Base-by-base conservation (phyloP, 1,140 invertebrate genomes). In the Drosophila grimshawi region DNA sequence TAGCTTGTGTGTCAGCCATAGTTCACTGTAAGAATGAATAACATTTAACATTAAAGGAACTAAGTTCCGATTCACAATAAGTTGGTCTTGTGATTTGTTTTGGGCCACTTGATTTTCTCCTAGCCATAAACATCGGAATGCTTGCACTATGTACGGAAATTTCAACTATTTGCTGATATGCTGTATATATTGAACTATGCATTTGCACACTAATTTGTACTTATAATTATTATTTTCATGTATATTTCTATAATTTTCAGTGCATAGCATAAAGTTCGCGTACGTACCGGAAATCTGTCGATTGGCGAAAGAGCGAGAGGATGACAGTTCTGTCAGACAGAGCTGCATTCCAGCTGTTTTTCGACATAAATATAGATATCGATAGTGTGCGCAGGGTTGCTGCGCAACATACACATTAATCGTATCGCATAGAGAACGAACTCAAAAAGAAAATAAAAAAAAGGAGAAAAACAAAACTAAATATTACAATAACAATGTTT, bases 1-100 rank as follows among this genome's bases (percentile, higher is more conserved):
- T 91, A 75, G 91, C 86, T 92, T 91, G 90, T 88, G 91, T 85
- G 78, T 92, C 91, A 89, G 88, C 91, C 91, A 92, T 92, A 66
- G 76, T 83, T 83, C 80, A 64, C 86, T 92, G 66, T 6, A 72
- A 62, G 48, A 53, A 32, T 19, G 52, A 5, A 66, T 29, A 2
- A 32, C 11, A 60, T 1, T 33, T 35, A 5, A 29, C 51, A 51
- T 64, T 43, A 59, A 35, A 27, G 11, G 27, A 39, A 60, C 41
- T 19, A 2, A 33, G 27, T 39, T 46, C 8, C 10, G 43, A 29
- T 51, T 30, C 27, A 63, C 27, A 55, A 49, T 60, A 29, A 19
- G 7, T 43, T 59, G 5, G 27, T 19, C 5, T 45, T 55, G 29
- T 4, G 30, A 64, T 82, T 82, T 82, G 80, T 82, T 82, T 82